Evolutionary conservation across 2,797 vertebrate genomes (phyloP), one percentile per base, ranked within the genome.

Genomic region (Heliangelus exortis): DNA sequence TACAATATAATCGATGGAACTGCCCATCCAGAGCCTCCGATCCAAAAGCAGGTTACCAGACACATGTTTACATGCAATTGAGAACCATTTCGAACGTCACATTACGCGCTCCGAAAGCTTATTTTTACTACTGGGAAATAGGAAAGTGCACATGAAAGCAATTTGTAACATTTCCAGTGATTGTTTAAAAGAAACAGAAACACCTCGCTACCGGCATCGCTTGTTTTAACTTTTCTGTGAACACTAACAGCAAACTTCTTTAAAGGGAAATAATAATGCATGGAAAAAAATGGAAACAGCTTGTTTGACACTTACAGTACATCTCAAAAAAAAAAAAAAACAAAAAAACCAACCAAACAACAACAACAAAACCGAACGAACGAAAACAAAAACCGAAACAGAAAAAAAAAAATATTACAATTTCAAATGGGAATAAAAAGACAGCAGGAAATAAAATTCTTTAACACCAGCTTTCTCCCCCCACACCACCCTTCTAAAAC

Each of bases 121-220:
- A 98, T 98, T 97, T 97, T 97, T 94, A 97, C 97, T 97, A 97
- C 97, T 88, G 95, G 97, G 95, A 97, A 97, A 96, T 94, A 97
- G 96, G 97, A 97, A 98, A 98, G 98, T 98, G 98, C 97, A 98
- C 96, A 97, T 97, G 93, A 96, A 94, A 98, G 97, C 97, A 95
- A 97, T 97, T 97, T 97, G 96, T 96, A 98, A 97, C 95, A 98
- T 97, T 98, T 98, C 98, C 98, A 98, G 98, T 98, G 98, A 98
- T 98, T 97, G 97, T 97, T 97, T 85, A 90, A 97, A 97, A 97
- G 96, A 97, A 98, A 98, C 87, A 98, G 96, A 97, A 98, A 97
- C 73, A 96, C 96, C 97, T 97, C 95, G 83, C 97, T 97, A 97
- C 94, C 93, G 81, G 97, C 97, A 97, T 95, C 94, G 96, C 90